Base-by-base conservation (phyloP, 2,888 invertebrate species). In the Heliconius hortense region DNA sequence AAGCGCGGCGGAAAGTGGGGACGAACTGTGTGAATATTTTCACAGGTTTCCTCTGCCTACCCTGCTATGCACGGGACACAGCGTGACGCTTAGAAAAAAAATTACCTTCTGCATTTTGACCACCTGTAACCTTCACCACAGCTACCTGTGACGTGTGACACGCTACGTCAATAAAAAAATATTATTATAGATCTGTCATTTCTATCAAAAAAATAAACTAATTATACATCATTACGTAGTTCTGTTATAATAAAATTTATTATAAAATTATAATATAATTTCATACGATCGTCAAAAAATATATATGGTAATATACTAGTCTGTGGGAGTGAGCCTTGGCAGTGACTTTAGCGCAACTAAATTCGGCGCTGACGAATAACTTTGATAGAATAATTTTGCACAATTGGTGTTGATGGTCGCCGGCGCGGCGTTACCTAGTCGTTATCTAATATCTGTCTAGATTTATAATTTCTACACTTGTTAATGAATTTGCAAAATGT, bases 341-440 rank as follows among this genome's bases (percentile, higher is more conserved):
- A 72, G 26, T 70, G 72, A 72, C 69, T 39, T 66, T 76, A 21
- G 59, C 39, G 69, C 39, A 69, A 66, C 75, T 77, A 77, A 72
- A 73, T 77, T 77, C 48, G 71, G 73, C 70, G 28, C 48, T 78
- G 78, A 78, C 78, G 75, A 78, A 68, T 70, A 71, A 73, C 24
- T 77, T 75, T 75, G 71, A 77, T 75, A 71, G 75, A 73, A 78
- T 75, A 70, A 77, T 75, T 71, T 75, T 77, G 63, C 56, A 56
- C 77, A 78, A 77, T 78, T 78, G 77, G 53, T 18, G 60, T 10
- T 53, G 62, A 77, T 62, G 75, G 62, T 53, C 48, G 59, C 26
- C 43, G 60, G 35, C 18, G 26, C 43, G 39, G 24, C 18, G 26
- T 35, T 43, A 60, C 8, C 60, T 71, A 43, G 11, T 60, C 13